Base-by-base conservation (phyloP, 2,797 vertebrate genomes). In the Thaleichthys pacificus region DNA sequence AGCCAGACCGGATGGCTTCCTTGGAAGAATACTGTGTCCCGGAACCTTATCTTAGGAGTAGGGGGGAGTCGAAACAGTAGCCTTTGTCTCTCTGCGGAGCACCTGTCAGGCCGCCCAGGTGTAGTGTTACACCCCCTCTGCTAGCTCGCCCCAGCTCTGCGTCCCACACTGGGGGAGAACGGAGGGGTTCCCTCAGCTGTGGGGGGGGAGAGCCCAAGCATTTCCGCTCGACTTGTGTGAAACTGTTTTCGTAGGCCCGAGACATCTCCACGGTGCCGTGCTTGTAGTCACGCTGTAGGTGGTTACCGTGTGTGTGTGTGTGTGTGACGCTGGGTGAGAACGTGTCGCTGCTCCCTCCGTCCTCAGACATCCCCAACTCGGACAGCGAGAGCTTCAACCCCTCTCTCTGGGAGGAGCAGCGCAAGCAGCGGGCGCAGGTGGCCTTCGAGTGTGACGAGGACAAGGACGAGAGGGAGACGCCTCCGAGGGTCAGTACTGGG, bases 371-470 rank as follows among this genome's bases (percentile, higher is more conserved):
- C 67, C 91, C 96, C 78, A 96, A 94, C 88, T 99, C 97, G 2
- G 97, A 99, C 91, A 97, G 96, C 51, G 97, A 99, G 92, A 99
- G 96, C 91, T 99, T 99, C 85, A 99, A 99, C 84, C 97, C 96
- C 1, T 95, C 95, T 17, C 86, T 99, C 12, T 99, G 97, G 97
- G 97, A 99, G 86, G 97, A 99, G 66, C 97, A 99, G 82, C 93
- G 97, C 15, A 99, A 97, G 82, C 97, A 99, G 78, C 91, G 96
- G 69, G 96, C 97, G 76, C 97, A 99, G 88, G 97, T 99, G 87
- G 97, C 97, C 58, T 99, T 99, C 73, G 97, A 99, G 86, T 99
- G 97, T 78, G 97, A 99, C 73, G 97, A 99, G 89, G 97, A 99
- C 91, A 98, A 98, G 85, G 97, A 99, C 80, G 97, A 98, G 88